Conservation (phyloP, 2,888 invertebrate genomes). For the Ceramica pisi region DNA sequence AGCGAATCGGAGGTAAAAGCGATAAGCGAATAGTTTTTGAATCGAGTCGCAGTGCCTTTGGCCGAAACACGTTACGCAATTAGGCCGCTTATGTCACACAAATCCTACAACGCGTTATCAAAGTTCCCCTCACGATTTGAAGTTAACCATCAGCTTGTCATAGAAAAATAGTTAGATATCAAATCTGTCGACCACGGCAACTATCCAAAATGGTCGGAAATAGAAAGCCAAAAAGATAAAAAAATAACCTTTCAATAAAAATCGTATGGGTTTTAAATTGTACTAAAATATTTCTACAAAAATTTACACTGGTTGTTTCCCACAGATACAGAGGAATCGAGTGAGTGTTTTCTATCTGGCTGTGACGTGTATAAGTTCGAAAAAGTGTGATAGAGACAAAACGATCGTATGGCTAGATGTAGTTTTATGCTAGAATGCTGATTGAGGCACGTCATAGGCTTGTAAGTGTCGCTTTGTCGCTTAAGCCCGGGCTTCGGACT, state of each 20-base stretch:
- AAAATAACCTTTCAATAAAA: slow-evolving; percentile 18
- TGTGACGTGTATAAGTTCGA: too few relatives aligned
- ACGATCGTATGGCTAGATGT: neutral
- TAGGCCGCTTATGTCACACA: too few relatives aligned
- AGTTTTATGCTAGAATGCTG: neutral
- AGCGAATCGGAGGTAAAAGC: too few relatives aligned
- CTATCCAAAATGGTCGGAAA: slow-evolving; percentile 9
- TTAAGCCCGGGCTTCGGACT: too few relatives aligned
- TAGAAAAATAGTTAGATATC: neutral
- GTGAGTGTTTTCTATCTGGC: neutral
- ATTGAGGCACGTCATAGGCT: too few relatives aligned
- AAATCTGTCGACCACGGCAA: too few relatives aligned
- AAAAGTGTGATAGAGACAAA: neutral
- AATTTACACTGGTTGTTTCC: neutral
- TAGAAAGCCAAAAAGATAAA: slow-evolving; percentile 8
- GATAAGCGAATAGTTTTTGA: too few relatives aligned
- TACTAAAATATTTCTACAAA: slow-evolving; percentile 18
- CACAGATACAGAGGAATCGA: neutral
- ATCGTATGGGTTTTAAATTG: slow-evolving; percentile 9
- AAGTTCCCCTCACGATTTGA: too few relatives aligned
- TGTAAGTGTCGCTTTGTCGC: neutral
- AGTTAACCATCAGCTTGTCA: too few relatives aligned
- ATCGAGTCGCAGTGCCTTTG: too few relatives aligned
- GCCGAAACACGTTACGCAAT: too few relatives aligned
- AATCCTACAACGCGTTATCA: too few relatives aligned